These are phyloP conservation scores for Pachypanchax playfairii DNA, from an alignment of 2,113 vertebrate species.

Conservation along the genomic window DNA sequence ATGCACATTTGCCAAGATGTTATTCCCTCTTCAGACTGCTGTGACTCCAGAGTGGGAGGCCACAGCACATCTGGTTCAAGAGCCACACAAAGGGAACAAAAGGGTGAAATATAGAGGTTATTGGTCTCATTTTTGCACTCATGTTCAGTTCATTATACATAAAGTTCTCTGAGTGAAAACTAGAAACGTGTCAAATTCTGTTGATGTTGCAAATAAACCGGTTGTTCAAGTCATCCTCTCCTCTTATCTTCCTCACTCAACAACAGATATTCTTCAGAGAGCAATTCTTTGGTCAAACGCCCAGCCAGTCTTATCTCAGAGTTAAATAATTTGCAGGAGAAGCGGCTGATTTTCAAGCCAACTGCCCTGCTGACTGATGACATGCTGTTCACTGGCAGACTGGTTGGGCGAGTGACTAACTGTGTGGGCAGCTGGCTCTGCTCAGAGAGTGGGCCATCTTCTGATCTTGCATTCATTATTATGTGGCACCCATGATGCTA, in stretches of 20 bases:
- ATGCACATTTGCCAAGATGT: constrained; percentile 20
- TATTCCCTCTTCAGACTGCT: constrained; percentile 11
- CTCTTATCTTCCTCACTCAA: neutral
- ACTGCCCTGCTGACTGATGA: constrained; percentile 25
- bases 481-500: neutral
- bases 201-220: no score
- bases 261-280: neutral
- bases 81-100: constrained; percentile 13
- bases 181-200: no score
- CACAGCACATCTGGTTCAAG: constrained; percentile 19
- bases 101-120: constrained; percentile 3
- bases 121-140: neutral
- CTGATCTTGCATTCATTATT: constrained; percentile 8
- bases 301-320: neutral
- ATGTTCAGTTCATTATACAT: neutral
- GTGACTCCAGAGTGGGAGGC: constrained; percentile 8
- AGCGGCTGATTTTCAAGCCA: constrained; percentile 5
- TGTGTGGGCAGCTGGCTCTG: constrained; percentile 14
- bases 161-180: no score
- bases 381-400: constrained; percentile 23
- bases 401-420: constrained; percentile 12
- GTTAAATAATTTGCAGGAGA: neutral
- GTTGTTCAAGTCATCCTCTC: neutral
- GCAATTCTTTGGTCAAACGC: neutral
- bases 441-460: neutral